Evolutionary conservation across 2,797 vertebrate species (phyloP), one percentile per base, ranked within the genome.

Genomic region (Naso thynnoides): DNA sequence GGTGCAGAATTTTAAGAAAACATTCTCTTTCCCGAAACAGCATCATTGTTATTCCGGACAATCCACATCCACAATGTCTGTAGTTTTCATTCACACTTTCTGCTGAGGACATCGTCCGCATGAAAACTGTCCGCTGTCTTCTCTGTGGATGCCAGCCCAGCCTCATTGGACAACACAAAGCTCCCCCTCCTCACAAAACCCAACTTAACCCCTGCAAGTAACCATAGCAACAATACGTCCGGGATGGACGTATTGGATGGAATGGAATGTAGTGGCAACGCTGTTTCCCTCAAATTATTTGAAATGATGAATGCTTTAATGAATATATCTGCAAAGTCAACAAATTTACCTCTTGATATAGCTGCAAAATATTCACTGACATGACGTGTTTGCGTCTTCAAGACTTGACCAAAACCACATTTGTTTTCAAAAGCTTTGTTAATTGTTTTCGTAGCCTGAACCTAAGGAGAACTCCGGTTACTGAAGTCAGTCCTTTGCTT

Each of bases 191-290:
- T 54, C 14, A 15, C 9, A 38, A 33, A 62, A 29, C 0, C 39
- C 10, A 2, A 4, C 36, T 10, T 6, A 66, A 45, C 41, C 41
- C 53, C 23, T 33, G 56, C 73, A 68, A 53, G 65, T 54, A 67
- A 67, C 82, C 57, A 71, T 77, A 59, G 77, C 60, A 77, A 80
- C 70, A 64, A n/a, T 38, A 11, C 16, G 24, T 36, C 61, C 44
- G n/a, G n/a, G n/a, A n/a, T n/a, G n/a, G n/a, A n/a, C n/a, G n/a
- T n/a, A n/a, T n/a, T n/a, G n/a, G n/a, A n/a, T n/a, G n/a, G n/a
- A 58, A 59, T 19, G 26, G 14, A 27, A 29, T 36, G 44, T 47
- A 10, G 33, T 33, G 33, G 8, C 33, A 10, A 42, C 1, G 5
- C 38, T 59, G 50, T 41, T 14, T 31, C 39, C 11, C 10, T 21